phyloP scores from a whole-genome alignment of 2,888 invertebrate species.

The Caenorhabditis panamensis region DNA sequence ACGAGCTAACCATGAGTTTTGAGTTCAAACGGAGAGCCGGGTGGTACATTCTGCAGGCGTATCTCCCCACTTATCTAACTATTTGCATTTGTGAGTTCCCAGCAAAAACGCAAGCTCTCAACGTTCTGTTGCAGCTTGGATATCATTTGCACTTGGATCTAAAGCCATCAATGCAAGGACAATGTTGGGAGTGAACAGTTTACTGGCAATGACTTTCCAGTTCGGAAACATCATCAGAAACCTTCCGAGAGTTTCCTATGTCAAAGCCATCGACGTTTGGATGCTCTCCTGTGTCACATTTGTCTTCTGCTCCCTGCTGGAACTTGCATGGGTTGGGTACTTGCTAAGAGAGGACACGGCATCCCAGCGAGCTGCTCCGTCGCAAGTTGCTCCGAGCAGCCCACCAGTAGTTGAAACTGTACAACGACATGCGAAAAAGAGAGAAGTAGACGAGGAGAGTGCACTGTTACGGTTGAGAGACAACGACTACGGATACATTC shows the following conservation, averaged over 20 bases:
- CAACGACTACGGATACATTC: slow-evolving; percentile 81
- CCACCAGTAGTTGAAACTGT: slow-evolving; percentile 29
- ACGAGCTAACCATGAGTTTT: slow-evolving; percentile 80
- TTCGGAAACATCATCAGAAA: slow-evolving; percentile 81
- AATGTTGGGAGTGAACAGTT: slow-evolving; percentile 80
- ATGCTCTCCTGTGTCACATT: slow-evolving; percentile 81
- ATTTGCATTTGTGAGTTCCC: slow-evolving; percentile 79
- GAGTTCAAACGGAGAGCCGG: slow-evolving; percentile 80
- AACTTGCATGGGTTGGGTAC: slow-evolving; percentile 80
- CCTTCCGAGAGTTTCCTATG: slow-evolving; percentile 80
- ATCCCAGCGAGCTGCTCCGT: background rate
- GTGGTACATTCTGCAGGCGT: slow-evolving; percentile 81
- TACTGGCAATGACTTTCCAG: slow-evolving; percentile 80
- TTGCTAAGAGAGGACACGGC: slow-evolving; percentile 72
- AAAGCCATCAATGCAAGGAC: slow-evolving; percentile 81
- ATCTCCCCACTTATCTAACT: slow-evolving; percentile 80
- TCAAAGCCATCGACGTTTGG: slow-evolving; percentile 80
- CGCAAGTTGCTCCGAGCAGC: slow-evolving; percentile 17
- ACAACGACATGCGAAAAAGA: slow-evolving; percentile 41
- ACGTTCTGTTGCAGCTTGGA: slow-evolving; percentile 77
- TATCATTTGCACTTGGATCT: slow-evolving; percentile 80
- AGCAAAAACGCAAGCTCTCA: background rate
- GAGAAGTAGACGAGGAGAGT: slow-evolving; percentile 66
- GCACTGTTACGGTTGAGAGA: slow-evolving; percentile 68
- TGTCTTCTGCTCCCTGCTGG: slow-evolving; percentile 80